Conservation (phyloP, 2,888 invertebrate species). For the Scaptomyza polygonia region DNA sequence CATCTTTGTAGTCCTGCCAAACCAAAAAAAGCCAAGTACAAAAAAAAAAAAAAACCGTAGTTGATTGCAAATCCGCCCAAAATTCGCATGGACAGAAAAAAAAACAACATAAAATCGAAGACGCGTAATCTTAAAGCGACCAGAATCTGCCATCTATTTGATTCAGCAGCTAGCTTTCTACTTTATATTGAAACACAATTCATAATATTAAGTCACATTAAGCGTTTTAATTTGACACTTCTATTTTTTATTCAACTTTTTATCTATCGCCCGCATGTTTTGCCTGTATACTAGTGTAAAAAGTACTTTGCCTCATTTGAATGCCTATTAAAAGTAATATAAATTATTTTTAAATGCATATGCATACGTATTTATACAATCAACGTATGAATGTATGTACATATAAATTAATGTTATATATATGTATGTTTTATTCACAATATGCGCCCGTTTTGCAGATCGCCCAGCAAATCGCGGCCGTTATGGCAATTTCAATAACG, state of each 20-base stretch:
- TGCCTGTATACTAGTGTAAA: conserved; percentile 24
- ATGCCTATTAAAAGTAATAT: conserved; percentile 7
- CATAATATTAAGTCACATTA: no score
- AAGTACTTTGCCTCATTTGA: conserved; percentile 34
- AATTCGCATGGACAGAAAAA: conserved; percentile 45
- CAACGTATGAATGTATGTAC: neutral
- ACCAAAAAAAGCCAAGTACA: conserved; percentile 1
- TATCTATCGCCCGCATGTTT: conserved; percentile 38
- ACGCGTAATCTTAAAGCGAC: conserved; percentile 8
- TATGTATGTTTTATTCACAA: neutral
- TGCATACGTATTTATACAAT: neutral
- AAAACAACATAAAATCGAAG: conserved; percentile 1
- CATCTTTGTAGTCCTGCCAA: conserved; percentile 66
- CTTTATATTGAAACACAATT: neutral
- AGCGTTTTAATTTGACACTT: neutral
- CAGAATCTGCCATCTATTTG: conserved; percentile 11
- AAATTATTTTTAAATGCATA: neutral
- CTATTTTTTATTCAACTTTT: neutral
- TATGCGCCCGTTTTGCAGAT: conserved; percentile 67
- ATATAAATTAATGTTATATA: neutral
- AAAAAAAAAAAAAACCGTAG: conserved; percentile 28
- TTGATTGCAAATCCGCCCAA: conserved; percentile 37
- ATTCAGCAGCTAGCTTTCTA: neutral
- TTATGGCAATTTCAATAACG: conserved; percentile 84
- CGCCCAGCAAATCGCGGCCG: conserved; percentile 84